These are phyloP conservation scores for Sebastes flavidus DNA, from an alignment of 2,797 vertebrate genomes.

Conservation along the genomic window DNA sequence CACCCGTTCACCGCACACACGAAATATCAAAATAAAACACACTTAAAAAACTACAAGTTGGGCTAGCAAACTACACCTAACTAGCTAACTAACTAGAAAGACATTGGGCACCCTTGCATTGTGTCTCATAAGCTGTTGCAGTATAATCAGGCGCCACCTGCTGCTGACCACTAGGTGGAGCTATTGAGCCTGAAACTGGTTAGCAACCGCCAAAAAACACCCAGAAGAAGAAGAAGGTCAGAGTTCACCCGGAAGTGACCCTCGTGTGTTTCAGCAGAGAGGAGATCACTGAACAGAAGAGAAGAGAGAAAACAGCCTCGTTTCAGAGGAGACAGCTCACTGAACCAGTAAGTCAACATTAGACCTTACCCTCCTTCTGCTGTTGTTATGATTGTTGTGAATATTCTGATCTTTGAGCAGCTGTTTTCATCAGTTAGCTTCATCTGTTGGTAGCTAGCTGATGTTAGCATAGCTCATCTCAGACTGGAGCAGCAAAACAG, in stretches of 20 bases:
- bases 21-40: too few species aligned
- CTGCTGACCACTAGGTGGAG: neutral
- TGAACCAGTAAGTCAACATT: neutral
- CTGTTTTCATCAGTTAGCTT: neutral
- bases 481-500: too few species aligned
- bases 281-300: accelerated
- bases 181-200: accelerated
- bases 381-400: accelerated
- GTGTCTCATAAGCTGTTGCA: too few species aligned
- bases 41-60: too few species aligned
- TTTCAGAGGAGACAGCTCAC: neutral
- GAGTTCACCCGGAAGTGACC: neutral
- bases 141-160: too few species aligned
- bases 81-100: too few species aligned
- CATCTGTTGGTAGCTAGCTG: neutral
- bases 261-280: neutral
- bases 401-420: accelerated
- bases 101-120: too few species aligned
- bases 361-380: accelerated
- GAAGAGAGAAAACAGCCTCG: accelerated
- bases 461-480: neutral
- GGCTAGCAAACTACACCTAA: too few species aligned
- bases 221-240: constrained; percentile 10
- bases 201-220: accelerated
- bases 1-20: too few species aligned